Evolutionary conservation across 2,113 vertebrate genomes (phyloP).

Genomic region (Ascaphus truei): DNA sequence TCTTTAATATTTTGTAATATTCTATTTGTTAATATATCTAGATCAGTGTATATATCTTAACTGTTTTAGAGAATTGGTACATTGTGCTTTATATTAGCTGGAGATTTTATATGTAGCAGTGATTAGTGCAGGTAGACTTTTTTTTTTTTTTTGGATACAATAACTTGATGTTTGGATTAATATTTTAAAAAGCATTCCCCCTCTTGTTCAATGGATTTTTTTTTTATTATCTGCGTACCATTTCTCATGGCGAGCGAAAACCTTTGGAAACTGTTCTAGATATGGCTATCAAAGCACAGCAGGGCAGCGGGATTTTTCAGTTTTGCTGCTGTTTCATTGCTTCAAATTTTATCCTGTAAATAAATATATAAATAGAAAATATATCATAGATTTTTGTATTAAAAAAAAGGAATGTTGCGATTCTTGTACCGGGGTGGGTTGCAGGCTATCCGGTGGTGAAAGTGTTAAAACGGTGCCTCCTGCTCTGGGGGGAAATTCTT

Average conservation of each 20-base stretch:
- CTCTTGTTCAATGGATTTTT: background rate
- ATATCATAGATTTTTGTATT: slow-evolving; percentile 36
- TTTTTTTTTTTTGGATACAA: slow-evolving; percentile 78
- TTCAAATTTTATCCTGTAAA: slow-evolving; percentile 25
- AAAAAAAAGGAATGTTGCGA: background rate
- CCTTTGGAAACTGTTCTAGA: slow-evolving; percentile 41
- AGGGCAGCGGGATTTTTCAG: background rate
- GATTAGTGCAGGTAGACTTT: slow-evolving; percentile 70
- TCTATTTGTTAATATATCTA: slow-evolving; percentile 87
- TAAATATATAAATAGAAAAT: slow-evolving; percentile 36
- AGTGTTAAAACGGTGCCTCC: too few relatives aligned
- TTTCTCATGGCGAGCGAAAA: slow-evolving; percentile 45
- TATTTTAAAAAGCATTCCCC: slow-evolving; percentile 55
- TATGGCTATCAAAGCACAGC: slow-evolving; percentile 42
- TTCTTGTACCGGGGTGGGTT: too few relatives aligned
- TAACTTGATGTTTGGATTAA: slow-evolving; percentile 72
- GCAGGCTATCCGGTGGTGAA: too few relatives aligned
- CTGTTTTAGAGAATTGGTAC: slow-evolving; percentile 85
- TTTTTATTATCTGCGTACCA: slow-evolving; percentile 9
- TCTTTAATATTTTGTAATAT: slow-evolving; percentile 98
- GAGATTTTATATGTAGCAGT: slow-evolving; percentile 91
- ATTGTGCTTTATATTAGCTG: slow-evolving; percentile 87
- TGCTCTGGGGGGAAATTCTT: too few relatives aligned
- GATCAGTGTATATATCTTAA: slow-evolving; percentile 86
- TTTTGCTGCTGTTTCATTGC: background rate